Evolutionary conservation across 2,888 invertebrate genomes (phyloP).

Genomic region (Catocala sponsa): DNA sequence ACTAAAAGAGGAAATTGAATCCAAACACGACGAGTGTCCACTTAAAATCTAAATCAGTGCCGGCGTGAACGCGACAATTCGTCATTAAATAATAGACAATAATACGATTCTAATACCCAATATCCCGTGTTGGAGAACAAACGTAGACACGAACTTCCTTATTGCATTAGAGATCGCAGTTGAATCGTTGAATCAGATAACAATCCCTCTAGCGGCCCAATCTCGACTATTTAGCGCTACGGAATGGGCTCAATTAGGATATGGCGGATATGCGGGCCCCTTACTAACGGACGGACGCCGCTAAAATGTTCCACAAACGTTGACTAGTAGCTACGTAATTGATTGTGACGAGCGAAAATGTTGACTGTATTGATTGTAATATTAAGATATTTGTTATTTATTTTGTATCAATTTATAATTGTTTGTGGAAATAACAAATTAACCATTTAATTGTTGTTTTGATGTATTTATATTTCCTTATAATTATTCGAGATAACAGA

Average conservation of each 20-base stretch:
- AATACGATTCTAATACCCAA: conserved; percentile 64
- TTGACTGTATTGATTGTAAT: not conserved
- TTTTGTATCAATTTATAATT: too few species aligned
- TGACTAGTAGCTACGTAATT: conserved; percentile 1
- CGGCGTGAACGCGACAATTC: conserved; percentile 47
- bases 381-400: too few species aligned
- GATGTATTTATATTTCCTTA: too few species aligned
- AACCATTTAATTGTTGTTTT: too few species aligned
- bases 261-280: conserved; percentile 86
- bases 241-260: conserved; percentile 85
- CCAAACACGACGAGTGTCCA: conserved; percentile 39
- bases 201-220: conserved; percentile 72
- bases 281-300: conserved; percentile 62
- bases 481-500: too few species aligned
- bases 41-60: conserved; percentile 46
- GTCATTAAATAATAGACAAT: conserved; percentile 57
- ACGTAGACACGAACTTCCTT: conserved; percentile 80
- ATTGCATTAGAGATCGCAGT: conserved; percentile 74
- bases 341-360: conserved; percentile 1
- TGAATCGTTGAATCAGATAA: conserved; percentile 82
- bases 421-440: too few species aligned
- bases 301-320: conserved; percentile 59
- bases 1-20: conserved; percentile 39
- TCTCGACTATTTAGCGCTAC: conserved; percentile 86
- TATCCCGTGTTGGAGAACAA: conserved; percentile 67